phyloP scores from a whole-genome alignment of 2,888 invertebrate species.

The Slavum lentiscoides region DNA sequence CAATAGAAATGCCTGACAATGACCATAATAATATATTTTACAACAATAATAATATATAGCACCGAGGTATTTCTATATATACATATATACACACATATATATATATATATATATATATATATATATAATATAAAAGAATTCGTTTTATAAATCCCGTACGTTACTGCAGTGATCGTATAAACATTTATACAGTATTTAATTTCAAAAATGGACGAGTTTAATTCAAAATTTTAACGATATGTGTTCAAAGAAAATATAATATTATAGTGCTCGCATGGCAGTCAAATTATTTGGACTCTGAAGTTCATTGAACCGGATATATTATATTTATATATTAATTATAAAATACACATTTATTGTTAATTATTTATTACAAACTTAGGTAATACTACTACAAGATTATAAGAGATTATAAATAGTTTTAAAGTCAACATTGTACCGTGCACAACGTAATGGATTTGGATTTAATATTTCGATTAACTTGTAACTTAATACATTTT shows the following conservation, averaged over 20 bases:
- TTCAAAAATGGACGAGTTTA: neutral
- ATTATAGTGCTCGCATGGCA: neutral
- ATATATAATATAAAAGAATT: neutral
- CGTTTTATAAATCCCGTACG: neutral
- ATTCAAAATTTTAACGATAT: conserved; percentile 6
- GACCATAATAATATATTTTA: conserved; percentile 1
- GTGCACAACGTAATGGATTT: conserved; percentile 13
- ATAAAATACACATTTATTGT: conserved; percentile 19
- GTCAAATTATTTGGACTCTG: conserved; percentile 25
- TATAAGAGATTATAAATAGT: conserved; percentile 22
- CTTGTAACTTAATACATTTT: conserved; percentile 3
- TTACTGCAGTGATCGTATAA: neutral
- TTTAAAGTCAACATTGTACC: neutral
- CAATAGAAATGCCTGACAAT: neutral
- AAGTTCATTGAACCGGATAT: conserved; percentile 38
- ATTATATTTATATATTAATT: neutral
- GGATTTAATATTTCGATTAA: conserved; percentile 6
- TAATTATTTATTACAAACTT: neutral
- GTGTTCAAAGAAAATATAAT: neutral
- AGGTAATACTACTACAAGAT: conserved; percentile 6
- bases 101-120: too few relatives aligned
- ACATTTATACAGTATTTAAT: neutral
- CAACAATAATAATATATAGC: neutral
- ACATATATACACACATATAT: too few relatives aligned
- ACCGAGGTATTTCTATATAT: neutral